Evolutionary conservation across 2,113 vertebrate species (phyloP), one percentile per base, ranked within the genome.

Genomic region (Equus przewalskii): DNA sequence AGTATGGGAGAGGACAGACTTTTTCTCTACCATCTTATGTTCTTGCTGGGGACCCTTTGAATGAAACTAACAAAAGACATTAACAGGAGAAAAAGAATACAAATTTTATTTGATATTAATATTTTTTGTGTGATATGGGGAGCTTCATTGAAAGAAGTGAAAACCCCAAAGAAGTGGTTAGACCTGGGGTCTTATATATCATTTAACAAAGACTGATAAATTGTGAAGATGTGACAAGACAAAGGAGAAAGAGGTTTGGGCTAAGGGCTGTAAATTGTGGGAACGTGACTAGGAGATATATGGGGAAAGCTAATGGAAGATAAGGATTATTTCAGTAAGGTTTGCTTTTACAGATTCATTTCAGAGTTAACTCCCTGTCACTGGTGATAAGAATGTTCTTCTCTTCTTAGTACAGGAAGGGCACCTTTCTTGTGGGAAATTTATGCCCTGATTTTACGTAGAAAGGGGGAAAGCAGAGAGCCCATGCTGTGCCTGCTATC

Each of bases 91-190:
- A 89, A 89, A 78, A 51, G 2, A 58, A 78, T 64, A 36, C 30
- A 89, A 33, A 64, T 89, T 78, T 89, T 78, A 64, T 78, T 84
- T 65, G 82, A n/a, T 51, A 13, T 36, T 85, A 51, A 85, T 84
- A 84, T 54, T 84, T 78, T 78, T 49, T 89, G 51, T 78, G 46
- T 76, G 22, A 51, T 28, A 30, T 65, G 30, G 72, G 22, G 4
- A 4, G 8, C 15, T 79, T 54, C 44, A 19, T 36, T 22, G 58
- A 51, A 89, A 62, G 72, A 89, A 36, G 33, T 51, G 44, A 89
- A 65, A 79, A 26, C 4, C 21, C 16, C 10, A 64, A 22, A 64
- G 28, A 62, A 73, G 15, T 26, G 58, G 46, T 78, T 76, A 62
- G 56, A 82, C 11, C 11, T 81, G 56, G n/a, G n/a, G n/a, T 73